Percentiles rank a stretch among this genome's conserved stretches.
These are phyloP conservation scores for Pogonomyrmex californicus DNA, from an alignment of 1,140 invertebrate genomes.

Conservation along the genomic window DNA sequence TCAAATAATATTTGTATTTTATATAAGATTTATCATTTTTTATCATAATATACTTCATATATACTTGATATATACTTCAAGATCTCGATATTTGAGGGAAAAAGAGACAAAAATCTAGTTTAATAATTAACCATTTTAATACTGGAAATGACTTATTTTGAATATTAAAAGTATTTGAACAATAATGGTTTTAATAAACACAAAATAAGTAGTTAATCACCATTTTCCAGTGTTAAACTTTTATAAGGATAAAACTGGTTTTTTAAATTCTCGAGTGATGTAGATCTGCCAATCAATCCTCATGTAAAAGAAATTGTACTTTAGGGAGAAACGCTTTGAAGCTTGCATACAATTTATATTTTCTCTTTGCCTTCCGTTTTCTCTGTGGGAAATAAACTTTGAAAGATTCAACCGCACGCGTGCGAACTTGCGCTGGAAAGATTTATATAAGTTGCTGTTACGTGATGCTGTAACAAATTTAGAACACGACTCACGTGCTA, in stretches of 20 bases:
- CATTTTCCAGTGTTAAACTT: not conserved
- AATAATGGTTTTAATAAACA: too few relatives aligned
- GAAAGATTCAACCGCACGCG: constrained; percentile 31
- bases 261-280: not conserved
- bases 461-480: constrained; percentile 60
- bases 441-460: constrained; percentile 60
- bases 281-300: not conserved
- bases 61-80: not conserved
- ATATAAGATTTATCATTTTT: not conserved
- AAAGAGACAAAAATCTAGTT: not conserved
- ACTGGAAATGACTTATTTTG: too few relatives aligned
- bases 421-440: constrained; percentile 15
- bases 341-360: not conserved
- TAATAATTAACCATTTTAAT: too few relatives aligned
- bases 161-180: too few relatives aligned
- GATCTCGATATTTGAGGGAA: not conserved
- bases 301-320: not conserved
- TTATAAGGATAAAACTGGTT: not conserved
- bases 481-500: constrained; percentile 42
- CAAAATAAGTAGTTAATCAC: too few relatives aligned
- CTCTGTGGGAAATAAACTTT: constrained; percentile 40
- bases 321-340: constrained; percentile 2
- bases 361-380: not conserved
- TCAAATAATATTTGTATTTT: not conserved
- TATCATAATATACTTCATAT: too few relatives aligned